Evolutionary conservation across 2,113 vertebrate species (phyloP).

Genomic region (Upupa epops): DNA sequence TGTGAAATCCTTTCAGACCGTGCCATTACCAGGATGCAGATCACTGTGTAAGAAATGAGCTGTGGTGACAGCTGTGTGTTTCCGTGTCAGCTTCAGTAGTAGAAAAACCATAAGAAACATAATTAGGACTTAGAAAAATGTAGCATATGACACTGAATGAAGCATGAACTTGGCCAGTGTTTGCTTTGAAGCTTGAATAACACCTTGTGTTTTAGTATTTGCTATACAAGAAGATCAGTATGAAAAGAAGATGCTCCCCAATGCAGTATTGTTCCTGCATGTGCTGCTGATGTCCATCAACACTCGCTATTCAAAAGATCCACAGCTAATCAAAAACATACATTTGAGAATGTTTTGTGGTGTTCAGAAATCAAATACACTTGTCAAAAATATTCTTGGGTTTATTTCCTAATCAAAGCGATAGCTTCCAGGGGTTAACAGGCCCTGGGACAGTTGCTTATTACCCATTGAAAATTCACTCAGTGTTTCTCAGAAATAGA

Average conservation of each 20-base stretch:
- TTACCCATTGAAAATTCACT: neutral
- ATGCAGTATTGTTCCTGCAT: rapidly evolving
- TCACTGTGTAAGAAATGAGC: neutral
- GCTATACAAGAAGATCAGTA: neutral
- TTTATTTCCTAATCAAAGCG: neutral
- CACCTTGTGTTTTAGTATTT: neutral
- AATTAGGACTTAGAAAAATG: neutral
- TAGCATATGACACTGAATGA: neutral
- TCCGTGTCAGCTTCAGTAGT: neutral
- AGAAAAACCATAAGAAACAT: neutral
- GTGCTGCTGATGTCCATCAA: neutral
- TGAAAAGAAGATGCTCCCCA: neutral
- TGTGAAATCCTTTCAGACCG: neutral
- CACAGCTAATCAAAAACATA: neutral
- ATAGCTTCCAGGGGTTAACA: neutral
- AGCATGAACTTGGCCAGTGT: neutral
- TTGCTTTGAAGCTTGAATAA: neutral
- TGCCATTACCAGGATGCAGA: neutral
- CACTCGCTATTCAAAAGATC: neutral
- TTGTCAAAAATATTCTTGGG: neutral
- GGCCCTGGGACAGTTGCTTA: neutral
- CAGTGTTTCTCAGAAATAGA: neutral
- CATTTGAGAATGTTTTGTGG: neutral
- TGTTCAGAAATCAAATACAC: neutral
- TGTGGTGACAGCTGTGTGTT: neutral